Conservation (phyloP, 2,113 vertebrate genomes). For the Numenius arquata region DNA sequence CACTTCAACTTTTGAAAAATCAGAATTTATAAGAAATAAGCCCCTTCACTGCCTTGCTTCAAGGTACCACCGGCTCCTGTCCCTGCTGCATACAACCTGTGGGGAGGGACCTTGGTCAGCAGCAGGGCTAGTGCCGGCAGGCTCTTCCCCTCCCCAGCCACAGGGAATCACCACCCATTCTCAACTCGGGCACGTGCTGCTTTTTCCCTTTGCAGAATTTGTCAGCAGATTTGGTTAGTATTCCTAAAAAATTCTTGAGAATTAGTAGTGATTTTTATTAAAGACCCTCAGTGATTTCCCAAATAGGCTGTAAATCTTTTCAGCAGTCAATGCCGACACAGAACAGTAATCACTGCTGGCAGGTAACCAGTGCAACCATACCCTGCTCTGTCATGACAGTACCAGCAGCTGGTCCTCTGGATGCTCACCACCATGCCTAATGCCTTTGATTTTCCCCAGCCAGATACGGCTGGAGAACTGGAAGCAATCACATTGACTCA, state of each 20-base stretch:
- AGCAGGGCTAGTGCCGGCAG: neutral
- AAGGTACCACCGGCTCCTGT: neutral
- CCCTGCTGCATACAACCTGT: neutral
- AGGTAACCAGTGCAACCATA: neutral
- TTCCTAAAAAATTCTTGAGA: neutral
- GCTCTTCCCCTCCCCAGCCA: neutral
- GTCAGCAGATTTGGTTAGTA: neutral
- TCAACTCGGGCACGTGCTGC: neutral
- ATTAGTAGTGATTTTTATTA: neutral
- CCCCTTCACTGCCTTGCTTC: neutral
- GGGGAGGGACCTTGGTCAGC: neutral
- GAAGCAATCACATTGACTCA: neutral
- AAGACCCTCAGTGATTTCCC: neutral
- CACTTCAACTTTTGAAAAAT: neutral
- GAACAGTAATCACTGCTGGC: neutral
- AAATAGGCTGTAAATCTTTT: neutral
- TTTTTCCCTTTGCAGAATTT: neutral
- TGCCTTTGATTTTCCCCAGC: neutral
- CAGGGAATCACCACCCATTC: neutral
- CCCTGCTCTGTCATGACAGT: neutral
- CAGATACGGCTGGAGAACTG: neutral
- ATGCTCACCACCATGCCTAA: neutral
- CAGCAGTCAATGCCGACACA: rapidly evolving
- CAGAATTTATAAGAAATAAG: neutral
- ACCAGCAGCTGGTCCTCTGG: neutral